Conservation (phyloP, 2,888 invertebrate genomes). For the Nipponacmea schrenckii region DNA sequence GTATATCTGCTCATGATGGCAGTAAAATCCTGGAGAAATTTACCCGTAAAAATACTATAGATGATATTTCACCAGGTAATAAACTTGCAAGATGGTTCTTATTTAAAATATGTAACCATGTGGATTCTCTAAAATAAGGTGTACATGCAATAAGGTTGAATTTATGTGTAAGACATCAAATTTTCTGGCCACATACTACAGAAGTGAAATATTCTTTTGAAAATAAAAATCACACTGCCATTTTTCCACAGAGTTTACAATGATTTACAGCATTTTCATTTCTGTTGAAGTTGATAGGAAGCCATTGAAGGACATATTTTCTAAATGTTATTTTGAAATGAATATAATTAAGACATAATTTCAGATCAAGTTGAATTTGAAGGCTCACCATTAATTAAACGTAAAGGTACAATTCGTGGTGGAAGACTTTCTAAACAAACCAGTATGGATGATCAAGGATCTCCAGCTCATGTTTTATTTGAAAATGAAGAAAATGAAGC, state of each 20-base stretch:
- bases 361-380: constrained; percentile 35
- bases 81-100: too few species aligned
- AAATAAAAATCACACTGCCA: too few species aligned
- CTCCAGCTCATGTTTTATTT: constrained; percentile 49
- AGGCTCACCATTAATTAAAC: constrained; percentile 45
- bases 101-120: too few species aligned
- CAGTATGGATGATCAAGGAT: constrained; percentile 44
- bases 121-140: too few species aligned
- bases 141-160: too few species aligned
- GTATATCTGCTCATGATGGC: constrained; percentile 63
- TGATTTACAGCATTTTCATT: too few species aligned
- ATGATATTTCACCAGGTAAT: constrained; percentile 39
- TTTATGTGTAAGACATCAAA: too few species aligned
- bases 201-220: too few species aligned
- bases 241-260: too few species aligned
- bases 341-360: constrained; percentile 7
- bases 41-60: constrained; percentile 42
- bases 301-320: not conserved
- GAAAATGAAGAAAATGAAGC: constrained; percentile 51
- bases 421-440: constrained; percentile 51
- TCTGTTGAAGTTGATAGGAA: too few species aligned
- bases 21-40: constrained; percentile 63
- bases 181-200: too few species aligned
- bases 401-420: constrained; percentile 57
- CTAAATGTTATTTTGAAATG: too few species aligned